Evolutionary conservation across 1,140 invertebrate species (phyloP).

Genomic region (Phthorimaea operculella): DNA sequence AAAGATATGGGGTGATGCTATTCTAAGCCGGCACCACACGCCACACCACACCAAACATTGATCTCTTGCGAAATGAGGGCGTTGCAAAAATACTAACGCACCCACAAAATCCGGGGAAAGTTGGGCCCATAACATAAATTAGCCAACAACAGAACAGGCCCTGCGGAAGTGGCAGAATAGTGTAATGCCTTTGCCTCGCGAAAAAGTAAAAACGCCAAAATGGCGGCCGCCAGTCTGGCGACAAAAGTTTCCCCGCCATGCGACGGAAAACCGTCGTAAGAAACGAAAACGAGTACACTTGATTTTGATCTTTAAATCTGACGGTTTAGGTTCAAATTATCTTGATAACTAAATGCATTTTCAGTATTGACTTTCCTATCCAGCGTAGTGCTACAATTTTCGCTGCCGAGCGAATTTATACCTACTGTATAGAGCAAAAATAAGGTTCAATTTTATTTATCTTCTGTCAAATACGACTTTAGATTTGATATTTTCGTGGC

Average conservation of each 20-base stretch:
- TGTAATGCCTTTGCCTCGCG: constrained; percentile 36
- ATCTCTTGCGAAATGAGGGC: neutral
- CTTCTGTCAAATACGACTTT: neutral
- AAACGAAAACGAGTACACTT: neutral
- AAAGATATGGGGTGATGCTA: too few species aligned
- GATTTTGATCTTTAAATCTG: constrained; percentile 6
- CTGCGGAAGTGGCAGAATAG: constrained; percentile 37
- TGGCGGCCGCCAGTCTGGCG: constrained; percentile 49
- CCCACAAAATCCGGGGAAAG: neutral
- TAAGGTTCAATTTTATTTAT: too few species aligned
- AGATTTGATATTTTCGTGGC: constrained; percentile 34
- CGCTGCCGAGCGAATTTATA: too few species aligned
- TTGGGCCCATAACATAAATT: neutral
- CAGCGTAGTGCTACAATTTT: neutral
- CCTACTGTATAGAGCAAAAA: too few species aligned
- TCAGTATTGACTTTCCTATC: constrained; percentile 42
- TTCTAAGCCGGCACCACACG: too few species aligned
- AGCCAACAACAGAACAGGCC: neutral
- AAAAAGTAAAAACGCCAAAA: constrained; percentile 29
- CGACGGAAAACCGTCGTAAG: constrained; percentile 25
- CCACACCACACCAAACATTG: too few species aligned
- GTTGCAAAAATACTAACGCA: neutral
- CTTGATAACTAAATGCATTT: constrained; percentile 11
- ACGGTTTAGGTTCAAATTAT: constrained; percentile 12
- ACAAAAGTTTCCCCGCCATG: constrained; percentile 28